Base-by-base conservation (phyloP, 2,888 invertebrate species). In the Dicranocentrus wangi region DNA sequence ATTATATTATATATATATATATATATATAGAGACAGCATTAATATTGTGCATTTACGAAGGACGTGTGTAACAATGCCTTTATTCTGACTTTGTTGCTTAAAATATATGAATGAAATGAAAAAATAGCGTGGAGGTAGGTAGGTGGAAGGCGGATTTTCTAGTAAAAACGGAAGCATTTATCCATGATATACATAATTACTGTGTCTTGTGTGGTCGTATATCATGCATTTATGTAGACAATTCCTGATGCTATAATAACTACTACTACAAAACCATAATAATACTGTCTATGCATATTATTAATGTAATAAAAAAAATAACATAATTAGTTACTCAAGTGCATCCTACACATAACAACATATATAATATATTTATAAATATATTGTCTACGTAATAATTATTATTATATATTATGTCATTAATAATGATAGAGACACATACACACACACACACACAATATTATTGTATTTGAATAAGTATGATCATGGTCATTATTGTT, bases 21-120 rank as follows among this genome's bases (percentile, higher is more conserved):
- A 15, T 3, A 47, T n/a, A 47, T n/a, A 13, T 13, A 5, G 8
- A 39, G 8, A 39, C 39, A 39, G 47, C 17, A 47, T 47, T 5
- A 47, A 47, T n/a, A 17, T 47, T 47, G 55, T 55, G 39, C 53
- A 43, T 68, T 66, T 66, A 58, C 21, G 19, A 68, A 39, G 43
- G 47, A 47, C 13, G 13, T 39, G 39, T 39, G 17, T 60, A 68
- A 68, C 60, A 68, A 68, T 76, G 76, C 76, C 58, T 68, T 61
- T 76, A 43, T 39, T 39, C 39, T n/a, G 7, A n/a, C 47, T 68
- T 68, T 28, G 66, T 55, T 75, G 75, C 75, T 75, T 75, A 65
- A 39, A 42, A 58, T 51, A 13, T n/a, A 17, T 51, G 21, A n/a
- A n/a, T n/a, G n/a, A n/a, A n/a, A n/a, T n/a, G n/a, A n/a, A n/a